phyloP scores from a whole-genome alignment of 2,797 vertebrate genomes.

The Fistularia commersonii region DNA sequence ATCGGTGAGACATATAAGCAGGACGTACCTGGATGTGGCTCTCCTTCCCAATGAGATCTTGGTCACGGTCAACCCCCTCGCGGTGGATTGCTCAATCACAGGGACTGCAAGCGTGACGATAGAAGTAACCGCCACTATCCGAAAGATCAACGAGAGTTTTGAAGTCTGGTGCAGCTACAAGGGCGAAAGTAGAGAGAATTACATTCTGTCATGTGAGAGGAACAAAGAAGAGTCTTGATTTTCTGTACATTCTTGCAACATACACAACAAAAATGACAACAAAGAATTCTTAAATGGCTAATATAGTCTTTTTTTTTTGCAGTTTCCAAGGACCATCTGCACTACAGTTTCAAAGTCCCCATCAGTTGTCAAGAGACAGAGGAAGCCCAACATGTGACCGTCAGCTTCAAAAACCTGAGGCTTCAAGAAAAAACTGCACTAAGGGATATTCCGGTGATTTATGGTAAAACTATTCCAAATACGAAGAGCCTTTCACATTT shows the following conservation, averaged over 20 bases:
- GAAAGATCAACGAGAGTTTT: constrained; percentile 3
- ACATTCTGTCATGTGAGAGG: not conserved
- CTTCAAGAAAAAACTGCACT: fast-evolving
- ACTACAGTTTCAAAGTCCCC: fast-evolving
- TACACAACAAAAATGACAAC: too few relatives aligned
- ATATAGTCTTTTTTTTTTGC: constrained; percentile 3
- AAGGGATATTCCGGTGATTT: constrained; percentile 41
- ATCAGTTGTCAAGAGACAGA: fast-evolving
- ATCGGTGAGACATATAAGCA: constrained; percentile 53
- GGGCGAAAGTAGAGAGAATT: fast-evolving
- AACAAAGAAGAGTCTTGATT: not conserved
- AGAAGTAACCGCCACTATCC: constrained; percentile 15
- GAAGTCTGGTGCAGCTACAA: fast-evolving
- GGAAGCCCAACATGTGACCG: fast-evolving
- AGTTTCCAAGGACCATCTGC: not conserved
- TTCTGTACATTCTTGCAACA: not conserved
- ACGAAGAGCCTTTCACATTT: too few relatives aligned
- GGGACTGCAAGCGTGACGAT: fast-evolving
- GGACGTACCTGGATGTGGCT: constrained; percentile 18
- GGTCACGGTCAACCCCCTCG: constrained; percentile 24
- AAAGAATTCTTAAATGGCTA: not conserved
- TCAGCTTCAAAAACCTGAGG: constrained; percentile 20
- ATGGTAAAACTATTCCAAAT: constrained; percentile 29
- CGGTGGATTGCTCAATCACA: constrained; percentile 35
- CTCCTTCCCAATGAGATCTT: constrained; percentile 63